These are phyloP conservation scores for Tragelaphus eurycerus DNA, from an alignment of 2,797 vertebrate genomes.

Conservation along the genomic window DNA sequence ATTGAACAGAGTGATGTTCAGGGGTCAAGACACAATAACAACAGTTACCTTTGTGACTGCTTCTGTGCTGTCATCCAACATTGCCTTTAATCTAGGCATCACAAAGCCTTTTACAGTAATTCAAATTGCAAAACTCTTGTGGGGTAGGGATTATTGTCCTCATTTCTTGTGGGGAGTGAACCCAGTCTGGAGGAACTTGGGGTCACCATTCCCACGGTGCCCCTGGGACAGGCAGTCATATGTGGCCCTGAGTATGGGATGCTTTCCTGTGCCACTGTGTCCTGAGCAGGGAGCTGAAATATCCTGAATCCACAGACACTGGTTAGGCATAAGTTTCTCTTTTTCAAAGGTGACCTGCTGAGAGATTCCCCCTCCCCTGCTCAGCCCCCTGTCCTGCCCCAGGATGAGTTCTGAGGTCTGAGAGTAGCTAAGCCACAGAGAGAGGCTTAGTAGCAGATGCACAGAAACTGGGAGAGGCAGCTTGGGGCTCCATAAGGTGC, in stretches of 20 bases:
- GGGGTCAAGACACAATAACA: background rate
- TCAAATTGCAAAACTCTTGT: background rate
- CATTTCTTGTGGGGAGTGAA: background rate
- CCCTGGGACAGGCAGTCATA: background rate
- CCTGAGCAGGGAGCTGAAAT: background rate
- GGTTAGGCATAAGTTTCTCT: background rate
- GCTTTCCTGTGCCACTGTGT: too few species aligned
- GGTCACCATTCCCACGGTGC: rapidly evolving
- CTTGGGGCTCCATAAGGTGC: constrained; percentile 28
- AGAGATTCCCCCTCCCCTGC: too few species aligned
- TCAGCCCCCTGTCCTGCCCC: background rate
- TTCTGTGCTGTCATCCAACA: background rate
- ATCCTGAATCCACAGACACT: background rate
- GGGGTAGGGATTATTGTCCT: background rate
- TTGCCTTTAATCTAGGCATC: constrained; percentile 16
- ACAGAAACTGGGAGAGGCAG: background rate
- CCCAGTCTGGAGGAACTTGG: background rate
- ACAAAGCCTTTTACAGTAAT: background rate
- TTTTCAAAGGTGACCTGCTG: background rate
- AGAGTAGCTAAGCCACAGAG: background rate
- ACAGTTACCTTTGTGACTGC: background rate
- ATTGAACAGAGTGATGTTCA: background rate
- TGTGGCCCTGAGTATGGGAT: background rate
- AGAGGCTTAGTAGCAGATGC: background rate
- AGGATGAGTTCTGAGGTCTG: background rate